phyloP scores from a whole-genome alignment of 1,140 invertebrate species.

The Octopus sinensis region DNA sequence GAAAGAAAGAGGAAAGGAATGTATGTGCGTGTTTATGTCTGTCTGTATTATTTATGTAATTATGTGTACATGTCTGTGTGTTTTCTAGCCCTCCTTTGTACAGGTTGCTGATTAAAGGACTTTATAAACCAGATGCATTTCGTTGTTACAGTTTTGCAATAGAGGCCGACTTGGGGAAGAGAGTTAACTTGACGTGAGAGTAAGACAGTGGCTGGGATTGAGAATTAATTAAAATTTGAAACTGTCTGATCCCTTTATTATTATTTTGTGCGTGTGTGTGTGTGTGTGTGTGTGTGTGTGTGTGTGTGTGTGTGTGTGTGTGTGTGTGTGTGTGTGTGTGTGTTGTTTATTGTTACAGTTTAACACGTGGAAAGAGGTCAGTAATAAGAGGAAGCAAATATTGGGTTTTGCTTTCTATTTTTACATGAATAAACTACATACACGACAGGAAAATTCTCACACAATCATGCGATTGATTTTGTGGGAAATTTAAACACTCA shows the following conservation, averaged over 20 bases:
- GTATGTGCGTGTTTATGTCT: too few species aligned
- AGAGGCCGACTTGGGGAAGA: background rate
- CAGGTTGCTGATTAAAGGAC: background rate
- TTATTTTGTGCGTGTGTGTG: slow-evolving; percentile 2
- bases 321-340: background rate
- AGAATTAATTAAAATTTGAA: background rate
- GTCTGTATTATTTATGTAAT: too few species aligned
- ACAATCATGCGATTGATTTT: background rate
- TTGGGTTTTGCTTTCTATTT: background rate
- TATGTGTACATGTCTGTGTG: too few species aligned
- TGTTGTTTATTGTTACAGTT: background rate
- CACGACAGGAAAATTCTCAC: background rate
- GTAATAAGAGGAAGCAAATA: background rate
- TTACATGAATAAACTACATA: background rate
- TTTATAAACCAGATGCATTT: background rate
- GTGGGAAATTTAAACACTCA: background rate
- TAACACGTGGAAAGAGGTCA: background rate
- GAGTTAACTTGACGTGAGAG: background rate
- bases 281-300: slow-evolving; percentile 13
- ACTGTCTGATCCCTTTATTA: background rate
- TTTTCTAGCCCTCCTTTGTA: background rate
- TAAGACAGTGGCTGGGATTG: too few species aligned
- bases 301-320: slow-evolving; percentile 17
- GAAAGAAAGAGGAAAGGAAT: too few species aligned
- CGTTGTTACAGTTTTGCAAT: background rate